A percentile compares a stretch with the other conserved stretches of the same genome.
Evolutionary conservation across 1,140 invertebrate species (phyloP).

Genomic region (Harlomillsia oculata): DNA sequence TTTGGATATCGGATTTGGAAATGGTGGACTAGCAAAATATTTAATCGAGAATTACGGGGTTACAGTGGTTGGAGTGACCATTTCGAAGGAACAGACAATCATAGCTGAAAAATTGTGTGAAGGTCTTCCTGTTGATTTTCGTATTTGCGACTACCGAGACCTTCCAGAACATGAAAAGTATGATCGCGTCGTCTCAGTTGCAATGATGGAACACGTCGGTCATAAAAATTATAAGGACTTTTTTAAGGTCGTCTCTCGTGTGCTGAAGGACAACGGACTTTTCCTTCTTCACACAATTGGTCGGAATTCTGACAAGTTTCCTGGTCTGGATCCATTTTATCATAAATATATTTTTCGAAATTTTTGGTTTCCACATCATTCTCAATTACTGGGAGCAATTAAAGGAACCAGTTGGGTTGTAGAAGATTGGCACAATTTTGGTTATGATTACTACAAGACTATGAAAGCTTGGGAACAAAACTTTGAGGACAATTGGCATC

Average conservation of each 20-base stretch:
- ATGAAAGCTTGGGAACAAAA: conserved; percentile 10
- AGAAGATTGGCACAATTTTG: conserved; percentile 25
- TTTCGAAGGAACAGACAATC: not conserved
- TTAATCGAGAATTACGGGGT: not conserved
- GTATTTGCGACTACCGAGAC: not conserved
- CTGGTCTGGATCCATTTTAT: not conserved
- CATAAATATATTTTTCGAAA: not conserved
- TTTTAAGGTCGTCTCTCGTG: conserved; percentile 4
- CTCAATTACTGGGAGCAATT: too few species aligned
- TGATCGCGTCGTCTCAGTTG: conserved; percentile 2
- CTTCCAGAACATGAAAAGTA: not conserved
- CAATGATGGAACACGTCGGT: conserved; percentile 15
- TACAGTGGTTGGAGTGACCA: not conserved
- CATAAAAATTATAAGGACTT: conserved; percentile 1
- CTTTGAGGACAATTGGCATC: conserved; percentile 4
- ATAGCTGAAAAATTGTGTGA: not conserved
- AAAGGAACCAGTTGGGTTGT: too few species aligned
- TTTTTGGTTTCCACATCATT: too few species aligned
- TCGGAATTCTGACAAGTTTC: not conserved
- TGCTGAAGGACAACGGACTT: conserved; percentile 6
- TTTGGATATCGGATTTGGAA: not conserved
- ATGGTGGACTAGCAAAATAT: not conserved
- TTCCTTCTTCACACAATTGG: conserved; percentile 2
- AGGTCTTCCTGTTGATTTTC: not conserved
- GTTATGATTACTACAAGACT: not conserved